phyloP scores from a whole-genome alignment of 2,797 vertebrate genomes.

The Chelon labrosus region DNA sequence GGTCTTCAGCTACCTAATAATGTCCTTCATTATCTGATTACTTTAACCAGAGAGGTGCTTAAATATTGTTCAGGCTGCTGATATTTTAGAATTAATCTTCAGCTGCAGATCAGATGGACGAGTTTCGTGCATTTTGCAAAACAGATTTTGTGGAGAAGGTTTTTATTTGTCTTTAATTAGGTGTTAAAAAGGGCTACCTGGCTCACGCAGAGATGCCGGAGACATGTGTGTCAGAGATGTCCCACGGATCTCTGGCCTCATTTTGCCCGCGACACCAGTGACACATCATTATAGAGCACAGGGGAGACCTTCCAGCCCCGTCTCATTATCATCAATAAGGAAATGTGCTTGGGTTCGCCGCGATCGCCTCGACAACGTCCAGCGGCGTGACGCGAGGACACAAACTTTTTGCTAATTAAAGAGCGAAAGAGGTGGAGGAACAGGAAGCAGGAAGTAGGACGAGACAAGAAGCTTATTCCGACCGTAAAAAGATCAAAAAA shows the following conservation, averaged over 20 bases:
- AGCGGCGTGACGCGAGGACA: constrained; percentile 13
- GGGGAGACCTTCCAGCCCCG: constrained; percentile 60
- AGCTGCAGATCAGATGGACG: neutral
- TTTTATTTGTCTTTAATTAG: constrained; percentile 54
- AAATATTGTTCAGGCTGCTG: constrained; percentile 13
- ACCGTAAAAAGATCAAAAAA: too few relatives aligned
- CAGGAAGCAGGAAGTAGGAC: constrained; percentile 19
- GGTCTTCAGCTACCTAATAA: constrained; percentile 43
- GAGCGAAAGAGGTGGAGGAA: neutral
- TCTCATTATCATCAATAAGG: constrained; percentile 68
- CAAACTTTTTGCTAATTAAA: constrained; percentile 57
- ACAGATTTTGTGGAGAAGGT: neutral
- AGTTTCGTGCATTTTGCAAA: neutral
- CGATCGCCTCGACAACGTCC: constrained; percentile 6
- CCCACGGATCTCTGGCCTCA: constrained; percentile 35
- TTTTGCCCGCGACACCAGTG: constrained; percentile 27
- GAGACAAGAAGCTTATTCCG: neutral
- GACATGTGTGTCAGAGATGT: constrained; percentile 5
- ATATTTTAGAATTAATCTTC: constrained; percentile 1
- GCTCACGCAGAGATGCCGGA: constrained; percentile 40
- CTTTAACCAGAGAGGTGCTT: constrained; percentile 24
- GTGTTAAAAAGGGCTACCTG: constrained; percentile 49
- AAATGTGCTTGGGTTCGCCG: constrained; percentile 33
- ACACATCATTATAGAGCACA: constrained; percentile 75
- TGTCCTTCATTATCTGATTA: constrained; percentile 30